Percentiles rank a stretch among this genome's conserved stretches.
phyloP scores from a whole-genome alignment of 2,888 invertebrate genomes.

The Microchrysa polita region DNA sequence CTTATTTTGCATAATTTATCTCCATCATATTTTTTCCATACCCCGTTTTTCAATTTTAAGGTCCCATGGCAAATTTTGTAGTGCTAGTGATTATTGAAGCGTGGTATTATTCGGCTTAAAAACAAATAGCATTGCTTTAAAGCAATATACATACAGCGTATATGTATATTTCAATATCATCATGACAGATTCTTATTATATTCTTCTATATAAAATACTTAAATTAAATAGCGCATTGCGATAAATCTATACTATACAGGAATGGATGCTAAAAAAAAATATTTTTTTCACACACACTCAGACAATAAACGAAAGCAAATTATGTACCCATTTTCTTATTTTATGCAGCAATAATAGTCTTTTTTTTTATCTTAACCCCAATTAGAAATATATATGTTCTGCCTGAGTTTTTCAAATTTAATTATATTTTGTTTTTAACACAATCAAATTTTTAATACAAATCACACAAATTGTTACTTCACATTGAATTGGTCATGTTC shows the following conservation, averaged over 20 bases:
- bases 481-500: too few species aligned
- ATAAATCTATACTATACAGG: too few species aligned
- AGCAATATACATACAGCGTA: slow-evolving; percentile 9
- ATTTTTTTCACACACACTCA: too few species aligned
- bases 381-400: slow-evolving; percentile 27
- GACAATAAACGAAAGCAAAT: too few species aligned
- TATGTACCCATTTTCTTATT: too few species aligned
- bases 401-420: not conserved
- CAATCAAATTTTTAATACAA: too few species aligned
- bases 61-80: slow-evolving; percentile 49
- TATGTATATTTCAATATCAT: not conserved
- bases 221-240: not conserved
- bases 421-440: too few species aligned
- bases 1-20: slow-evolving; percentile 64
- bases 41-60: slow-evolving; percentile 53
- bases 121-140: slow-evolving; percentile 25
- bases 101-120: slow-evolving; percentile 48
- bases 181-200: not conserved
- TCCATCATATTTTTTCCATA: slow-evolving; percentile 67
- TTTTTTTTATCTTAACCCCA: slow-evolving; percentile 30
- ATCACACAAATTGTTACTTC: too few species aligned
- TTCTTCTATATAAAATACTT: not conserved
- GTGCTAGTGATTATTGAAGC: slow-evolving; percentile 55
- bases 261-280: too few species aligned
- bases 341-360: not conserved